Evolutionary conservation across 1,140 invertebrate genomes (phyloP).

Genomic region (Drosophila tani): DNA sequence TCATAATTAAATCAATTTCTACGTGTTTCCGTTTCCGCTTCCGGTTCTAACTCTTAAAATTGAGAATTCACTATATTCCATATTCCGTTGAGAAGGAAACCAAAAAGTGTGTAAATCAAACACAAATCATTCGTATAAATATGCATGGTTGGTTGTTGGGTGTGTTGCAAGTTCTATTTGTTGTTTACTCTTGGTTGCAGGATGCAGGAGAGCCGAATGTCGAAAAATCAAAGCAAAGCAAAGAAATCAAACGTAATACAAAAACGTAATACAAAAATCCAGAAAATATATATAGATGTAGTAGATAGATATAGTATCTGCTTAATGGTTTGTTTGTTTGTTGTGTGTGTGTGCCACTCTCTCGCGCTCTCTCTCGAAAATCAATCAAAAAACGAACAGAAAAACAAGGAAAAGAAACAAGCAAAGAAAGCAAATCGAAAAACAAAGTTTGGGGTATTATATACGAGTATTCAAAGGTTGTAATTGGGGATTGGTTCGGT

Average conservation of each 20-base stretch:
- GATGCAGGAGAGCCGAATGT: conserved; percentile 43
- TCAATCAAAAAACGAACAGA: not conserved
- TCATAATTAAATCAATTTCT: conserved; percentile 35
- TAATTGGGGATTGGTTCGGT: not conserved
- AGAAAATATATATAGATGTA: conserved; percentile 29
- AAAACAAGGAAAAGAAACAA: conserved; percentile 11
- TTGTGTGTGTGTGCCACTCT: not conserved
- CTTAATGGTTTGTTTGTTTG: conserved; percentile 1
- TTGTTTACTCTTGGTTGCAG: conserved; percentile 20
- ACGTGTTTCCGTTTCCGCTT: conserved; percentile 6
- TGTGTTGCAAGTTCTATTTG: not conserved
- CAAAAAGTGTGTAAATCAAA: conserved; percentile 23
- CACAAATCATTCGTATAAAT: conserved; percentile 47
- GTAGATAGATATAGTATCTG: conserved; percentile 8
- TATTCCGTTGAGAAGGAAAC: not conserved
- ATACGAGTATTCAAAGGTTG: conserved; percentile 5
- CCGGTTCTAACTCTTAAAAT: not conserved
- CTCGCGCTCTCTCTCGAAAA: not conserved
- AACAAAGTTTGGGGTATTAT: conserved; percentile 4
- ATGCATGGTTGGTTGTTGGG: conserved; percentile 36
- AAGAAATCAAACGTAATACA: conserved; percentile 23
- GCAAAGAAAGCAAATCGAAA: conserved; percentile 7
- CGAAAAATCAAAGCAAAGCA: conserved; percentile 60
- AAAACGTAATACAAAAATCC: conserved; percentile 54
- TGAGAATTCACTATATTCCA: conserved; percentile 6